Evolutionary conservation across 2,888 invertebrate genomes (phyloP).

Genomic region (Agonopterix heracliana): DNA sequence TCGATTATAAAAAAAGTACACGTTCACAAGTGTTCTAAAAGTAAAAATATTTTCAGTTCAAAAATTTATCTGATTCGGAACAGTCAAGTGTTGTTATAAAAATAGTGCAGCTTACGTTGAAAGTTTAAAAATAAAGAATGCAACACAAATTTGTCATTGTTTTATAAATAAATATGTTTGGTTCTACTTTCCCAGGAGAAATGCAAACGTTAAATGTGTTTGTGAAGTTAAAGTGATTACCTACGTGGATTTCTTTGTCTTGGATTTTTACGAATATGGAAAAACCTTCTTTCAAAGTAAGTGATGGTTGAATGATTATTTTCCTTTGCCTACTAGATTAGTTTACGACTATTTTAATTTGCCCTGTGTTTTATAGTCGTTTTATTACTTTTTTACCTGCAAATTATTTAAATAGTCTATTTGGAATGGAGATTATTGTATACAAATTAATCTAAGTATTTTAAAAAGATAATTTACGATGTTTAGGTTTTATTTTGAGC

Average conservation of each 20-base stretch:
- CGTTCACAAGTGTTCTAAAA: too few species aligned
- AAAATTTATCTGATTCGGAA: slow-evolving; percentile 2
- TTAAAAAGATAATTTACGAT: too few species aligned
- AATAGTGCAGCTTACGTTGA: slow-evolving; percentile 42
- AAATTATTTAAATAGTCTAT: too few species aligned
- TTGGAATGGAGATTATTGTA: too few species aligned
- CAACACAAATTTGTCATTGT: slow-evolving; percentile 38
- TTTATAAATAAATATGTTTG: slow-evolving; percentile 24
- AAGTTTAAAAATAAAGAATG: slow-evolving; percentile 25
- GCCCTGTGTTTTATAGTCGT: too few species aligned
- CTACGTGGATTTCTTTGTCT: slow-evolving; percentile 34
- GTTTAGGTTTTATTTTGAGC: too few species aligned
- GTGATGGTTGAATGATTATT: slow-evolving; percentile 11
- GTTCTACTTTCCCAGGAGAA: slow-evolving; percentile 15
- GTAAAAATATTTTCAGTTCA: too few species aligned
- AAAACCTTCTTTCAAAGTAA: slow-evolving; percentile 65
- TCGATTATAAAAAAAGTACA: slow-evolving; percentile 2
- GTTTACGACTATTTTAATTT: neutral
- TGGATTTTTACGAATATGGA: slow-evolving; percentile 48
- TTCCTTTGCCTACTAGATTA: neutral
- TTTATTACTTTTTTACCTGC: too few species aligned
- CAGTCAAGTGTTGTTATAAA: slow-evolving; percentile 24
- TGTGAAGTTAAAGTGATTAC: slow-evolving; percentile 32
- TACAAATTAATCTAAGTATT: too few species aligned
- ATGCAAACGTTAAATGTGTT: slow-evolving; percentile 27